These are phyloP conservation scores for Argynnis bischoffii DNA, from an alignment of 2,888 invertebrate genomes.

Conservation along the genomic window DNA sequence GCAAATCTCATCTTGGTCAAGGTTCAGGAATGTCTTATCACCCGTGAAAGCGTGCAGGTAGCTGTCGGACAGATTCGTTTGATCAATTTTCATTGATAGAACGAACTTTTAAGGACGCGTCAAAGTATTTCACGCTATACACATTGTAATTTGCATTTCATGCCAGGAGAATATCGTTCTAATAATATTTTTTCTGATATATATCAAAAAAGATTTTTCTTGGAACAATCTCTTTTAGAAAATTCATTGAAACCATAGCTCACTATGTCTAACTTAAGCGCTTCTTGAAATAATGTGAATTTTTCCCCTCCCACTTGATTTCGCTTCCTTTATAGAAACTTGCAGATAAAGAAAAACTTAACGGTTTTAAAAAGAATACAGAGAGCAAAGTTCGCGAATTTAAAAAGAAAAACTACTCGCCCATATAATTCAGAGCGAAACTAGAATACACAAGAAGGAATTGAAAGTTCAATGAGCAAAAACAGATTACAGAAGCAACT, in stretches of 20 bases:
- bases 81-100: conserved; percentile 38
- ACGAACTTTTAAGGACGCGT: conserved; percentile 28
- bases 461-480: conserved; percentile 39
- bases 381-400: conserved; percentile 35
- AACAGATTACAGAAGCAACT: conserved; percentile 35
- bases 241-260: conserved; percentile 35
- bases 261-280: conserved; percentile 37
- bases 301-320: conserved; percentile 31
- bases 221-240: conserved; percentile 27
- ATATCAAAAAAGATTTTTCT: conserved; percentile 20
- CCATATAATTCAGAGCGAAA: conserved; percentile 36
- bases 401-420: conserved; percentile 36
- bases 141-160: not conserved
- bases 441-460: conserved; percentile 32
- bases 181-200: not conserved
- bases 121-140: conserved; percentile 30
- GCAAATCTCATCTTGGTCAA: conserved; percentile 30
- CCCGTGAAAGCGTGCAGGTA: conserved; percentile 25
- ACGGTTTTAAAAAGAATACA: conserved; percentile 37
- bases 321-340: conserved; percentile 39
- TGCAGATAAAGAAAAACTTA: conserved; percentile 38
- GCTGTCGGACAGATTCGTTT: conserved; percentile 36
- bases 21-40: conserved; percentile 31
- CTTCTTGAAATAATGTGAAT: conserved; percentile 38
- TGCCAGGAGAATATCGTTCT: not conserved